A percentile compares a stretch with the other conserved stretches of the same genome.
Evolutionary conservation across 1,140 invertebrate species (phyloP).

Genomic region (Diploscapter pachys): DNA sequence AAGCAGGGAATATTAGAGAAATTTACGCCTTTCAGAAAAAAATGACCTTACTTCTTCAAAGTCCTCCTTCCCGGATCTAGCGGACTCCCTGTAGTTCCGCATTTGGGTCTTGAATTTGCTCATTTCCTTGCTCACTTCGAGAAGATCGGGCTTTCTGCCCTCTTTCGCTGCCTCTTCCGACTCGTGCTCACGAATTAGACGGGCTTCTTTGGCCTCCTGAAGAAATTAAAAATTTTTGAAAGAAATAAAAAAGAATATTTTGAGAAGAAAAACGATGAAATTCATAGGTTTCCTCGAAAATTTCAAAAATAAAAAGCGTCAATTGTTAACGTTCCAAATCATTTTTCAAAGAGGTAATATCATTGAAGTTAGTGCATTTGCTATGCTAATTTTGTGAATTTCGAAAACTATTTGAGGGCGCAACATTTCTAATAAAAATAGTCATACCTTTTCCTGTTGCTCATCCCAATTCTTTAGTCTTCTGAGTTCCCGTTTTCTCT

Average conservation of each 20-base stretch:
- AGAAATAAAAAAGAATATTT: no score
- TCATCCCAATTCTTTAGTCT: constrained; percentile 24
- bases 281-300: no score
- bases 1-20: background rate
- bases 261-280: no score
- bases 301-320: no score
- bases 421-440: background rate
- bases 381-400: no score
- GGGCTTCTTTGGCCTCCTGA: constrained; percentile 7
- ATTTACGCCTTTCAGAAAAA: background rate
- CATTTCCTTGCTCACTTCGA: background rate
- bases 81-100: background rate
- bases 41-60: constrained; percentile 5
- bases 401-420: no score
- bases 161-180: background rate
- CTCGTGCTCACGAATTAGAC: constrained; percentile 11
- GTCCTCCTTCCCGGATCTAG: constrained; percentile 16
- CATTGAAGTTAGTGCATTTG: no score
- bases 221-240: no score
- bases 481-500: constrained; percentile 24
- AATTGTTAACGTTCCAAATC: no score
- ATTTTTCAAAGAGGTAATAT: no score
- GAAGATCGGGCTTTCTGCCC: background rate
- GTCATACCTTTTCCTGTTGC: constrained; percentile 18
- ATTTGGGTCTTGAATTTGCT: background rate